Conservation (phyloP, 2,113 vertebrate genomes). For the Sterrhoptilus dennistouni region DNA sequence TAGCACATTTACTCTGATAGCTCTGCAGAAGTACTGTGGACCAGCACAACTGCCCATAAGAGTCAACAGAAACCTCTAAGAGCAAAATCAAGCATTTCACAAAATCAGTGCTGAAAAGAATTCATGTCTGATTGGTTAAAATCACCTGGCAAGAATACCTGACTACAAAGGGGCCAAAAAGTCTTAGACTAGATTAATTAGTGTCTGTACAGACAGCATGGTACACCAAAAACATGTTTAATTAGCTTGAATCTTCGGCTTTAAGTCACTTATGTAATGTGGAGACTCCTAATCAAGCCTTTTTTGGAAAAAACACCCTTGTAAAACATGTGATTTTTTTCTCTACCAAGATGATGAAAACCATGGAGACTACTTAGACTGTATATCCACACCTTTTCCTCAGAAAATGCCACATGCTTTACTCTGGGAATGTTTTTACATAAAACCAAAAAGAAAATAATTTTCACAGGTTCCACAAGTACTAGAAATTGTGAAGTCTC, state of each 20-base stretch:
- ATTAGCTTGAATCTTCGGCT: not conserved
- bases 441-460: constrained; percentile 6
- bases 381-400: not conserved
- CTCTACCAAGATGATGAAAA: not conserved
- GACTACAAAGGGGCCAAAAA: not conserved
- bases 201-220: fast-evolving
- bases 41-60: not conserved
- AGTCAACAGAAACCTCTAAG: not conserved
- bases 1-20: not conserved
- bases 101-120: not conserved
- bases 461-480: not conserved
- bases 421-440: not conserved
- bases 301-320: not conserved
- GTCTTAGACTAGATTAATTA: not conserved
- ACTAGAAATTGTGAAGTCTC: not conserved
- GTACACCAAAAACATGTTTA: not conserved
- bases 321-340: not conserved
- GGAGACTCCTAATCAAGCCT: not conserved
- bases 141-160: not conserved
- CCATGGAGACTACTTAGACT: not conserved
- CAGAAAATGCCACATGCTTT: not conserved
- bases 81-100: not conserved
- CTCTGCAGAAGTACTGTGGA: not conserved
- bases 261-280: not conserved
- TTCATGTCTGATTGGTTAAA: not conserved